Conservation (phyloP, 2,888 invertebrate genomes). For the Patella ulyssiponensis region DNA sequence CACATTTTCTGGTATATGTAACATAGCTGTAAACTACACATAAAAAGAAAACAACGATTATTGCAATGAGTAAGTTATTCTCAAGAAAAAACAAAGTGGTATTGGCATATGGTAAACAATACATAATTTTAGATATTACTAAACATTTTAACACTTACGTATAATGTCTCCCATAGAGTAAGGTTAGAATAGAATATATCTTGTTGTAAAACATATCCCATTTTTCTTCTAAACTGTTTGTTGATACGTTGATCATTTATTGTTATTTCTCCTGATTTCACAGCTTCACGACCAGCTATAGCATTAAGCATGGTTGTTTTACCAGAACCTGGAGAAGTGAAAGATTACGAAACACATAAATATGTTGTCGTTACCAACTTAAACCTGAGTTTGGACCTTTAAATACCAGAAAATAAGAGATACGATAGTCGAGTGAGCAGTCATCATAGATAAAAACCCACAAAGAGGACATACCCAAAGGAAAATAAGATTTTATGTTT, state of each 20-base stretch:
- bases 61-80: background rate
- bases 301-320: slow-evolving; percentile 86
- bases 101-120: background rate
- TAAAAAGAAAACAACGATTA: slow-evolving; percentile 18
- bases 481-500: too few relatives aligned
- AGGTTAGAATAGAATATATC: slow-evolving; percentile 87
- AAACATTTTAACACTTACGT: slow-evolving; percentile 72
- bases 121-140: background rate
- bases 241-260: slow-evolving; percentile 79
- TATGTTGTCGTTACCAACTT: too few relatives aligned
- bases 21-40: slow-evolving; percentile 77
- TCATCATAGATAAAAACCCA: too few relatives aligned
- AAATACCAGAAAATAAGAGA: too few relatives aligned
- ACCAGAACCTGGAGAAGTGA: slow-evolving; percentile 76
- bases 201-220: slow-evolving; percentile 87
- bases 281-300: slow-evolving; percentile 79
- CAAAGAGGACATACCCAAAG: too few relatives aligned
- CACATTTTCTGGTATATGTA: slow-evolving; percentile 80
- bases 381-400: too few relatives aligned
- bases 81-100: too few relatives aligned
- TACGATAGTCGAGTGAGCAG: too few relatives aligned
- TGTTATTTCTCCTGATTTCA: slow-evolving; percentile 79
- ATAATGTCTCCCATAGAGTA: slow-evolving; percentile 83
- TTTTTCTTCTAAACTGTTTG: slow-evolving; percentile 82
- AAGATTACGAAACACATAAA: background rate